Conservation (phyloP, 2,113 vertebrate genomes). For the Scomber scombrus region DNA sequence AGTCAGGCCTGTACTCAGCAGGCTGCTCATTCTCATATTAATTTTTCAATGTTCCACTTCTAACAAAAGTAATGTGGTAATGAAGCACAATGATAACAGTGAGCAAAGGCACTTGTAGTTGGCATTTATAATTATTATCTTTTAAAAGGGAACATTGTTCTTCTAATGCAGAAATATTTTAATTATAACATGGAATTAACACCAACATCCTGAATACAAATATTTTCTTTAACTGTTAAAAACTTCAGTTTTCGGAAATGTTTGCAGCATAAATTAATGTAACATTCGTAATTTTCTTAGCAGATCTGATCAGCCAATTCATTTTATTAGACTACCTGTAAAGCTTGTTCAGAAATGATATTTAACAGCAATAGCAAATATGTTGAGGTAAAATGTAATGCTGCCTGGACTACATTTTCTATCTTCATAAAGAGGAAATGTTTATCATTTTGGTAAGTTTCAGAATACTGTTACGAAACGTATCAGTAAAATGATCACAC, state of each 20-base stretch:
- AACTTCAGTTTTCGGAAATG: neutral
- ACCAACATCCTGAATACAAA: neutral
- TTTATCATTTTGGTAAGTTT: too few relatives aligned
- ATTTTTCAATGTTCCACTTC: conserved; percentile 39
- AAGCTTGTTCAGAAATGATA: too few relatives aligned
- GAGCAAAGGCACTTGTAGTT: conserved; percentile 4
- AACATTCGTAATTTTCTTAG: neutral
- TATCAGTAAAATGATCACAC: too few relatives aligned
- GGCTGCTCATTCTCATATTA: conserved; percentile 44
- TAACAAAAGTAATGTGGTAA: conserved; percentile 45
- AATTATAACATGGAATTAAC: neutral
- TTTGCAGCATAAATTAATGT: neutral
- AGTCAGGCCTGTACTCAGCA: conserved; percentile 18
- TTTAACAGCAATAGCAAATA: too few relatives aligned
- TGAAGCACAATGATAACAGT: neutral
- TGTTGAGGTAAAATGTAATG: too few relatives aligned
- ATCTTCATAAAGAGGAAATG: too few relatives aligned
- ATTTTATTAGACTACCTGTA: neutral
- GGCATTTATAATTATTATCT: neutral
- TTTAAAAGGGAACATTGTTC: conserved; percentile 15
- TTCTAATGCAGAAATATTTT: neutral
- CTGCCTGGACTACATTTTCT: too few relatives aligned
- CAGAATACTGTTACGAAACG: too few relatives aligned
- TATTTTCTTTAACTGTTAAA: neutral
- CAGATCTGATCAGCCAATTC: conserved; percentile 6